Percentiles rank a stretch among this genome's conserved stretches.
Conservation (phyloP, 23 tunicate species). For the Ascidia mentula region DNA sequence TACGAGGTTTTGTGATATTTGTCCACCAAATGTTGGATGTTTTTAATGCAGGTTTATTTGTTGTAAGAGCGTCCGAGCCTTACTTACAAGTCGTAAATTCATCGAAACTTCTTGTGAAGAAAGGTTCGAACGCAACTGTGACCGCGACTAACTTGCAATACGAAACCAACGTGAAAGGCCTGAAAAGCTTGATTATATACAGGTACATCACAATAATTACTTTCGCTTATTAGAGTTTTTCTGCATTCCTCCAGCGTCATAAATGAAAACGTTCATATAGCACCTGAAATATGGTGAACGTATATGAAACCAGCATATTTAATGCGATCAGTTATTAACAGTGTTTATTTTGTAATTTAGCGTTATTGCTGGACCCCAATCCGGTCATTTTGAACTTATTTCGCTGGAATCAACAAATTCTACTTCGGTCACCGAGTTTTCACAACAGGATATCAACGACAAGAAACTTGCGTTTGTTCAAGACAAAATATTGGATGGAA, state of each 20-base stretch:
- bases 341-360: not conserved
- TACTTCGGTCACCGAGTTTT: conserved; percentile 30
- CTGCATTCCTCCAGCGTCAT: no score
- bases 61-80: conserved; percentile 66
- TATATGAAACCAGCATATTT: no score
- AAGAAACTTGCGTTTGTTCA: conserved; percentile 33
- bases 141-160: conserved; percentile 21
- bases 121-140: conserved; percentile 21
- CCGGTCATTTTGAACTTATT: conserved; percentile 22
- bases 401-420: not conserved
- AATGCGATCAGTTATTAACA: no score
- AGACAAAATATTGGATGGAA: conserved; percentile 18
- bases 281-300: no score
- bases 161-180: conserved; percentile 59
- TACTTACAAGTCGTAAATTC: conserved; percentile 31
- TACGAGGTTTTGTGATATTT: not conserved
- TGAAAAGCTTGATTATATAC: conserved; percentile 40
- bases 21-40: not conserved
- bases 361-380: conserved; percentile 27
- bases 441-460: conserved; percentile 54
- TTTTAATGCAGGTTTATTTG: conserved; percentile 50
- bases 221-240: no score
- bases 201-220: no score
- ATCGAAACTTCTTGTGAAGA: conserved; percentile 36
- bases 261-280: no score